A percentile compares a stretch with the other conserved stretches of the same genome.
These are phyloP conservation scores for Lophotis ruficrista DNA, from an alignment of 2,113 vertebrate genomes.

Conservation along the genomic window DNA sequence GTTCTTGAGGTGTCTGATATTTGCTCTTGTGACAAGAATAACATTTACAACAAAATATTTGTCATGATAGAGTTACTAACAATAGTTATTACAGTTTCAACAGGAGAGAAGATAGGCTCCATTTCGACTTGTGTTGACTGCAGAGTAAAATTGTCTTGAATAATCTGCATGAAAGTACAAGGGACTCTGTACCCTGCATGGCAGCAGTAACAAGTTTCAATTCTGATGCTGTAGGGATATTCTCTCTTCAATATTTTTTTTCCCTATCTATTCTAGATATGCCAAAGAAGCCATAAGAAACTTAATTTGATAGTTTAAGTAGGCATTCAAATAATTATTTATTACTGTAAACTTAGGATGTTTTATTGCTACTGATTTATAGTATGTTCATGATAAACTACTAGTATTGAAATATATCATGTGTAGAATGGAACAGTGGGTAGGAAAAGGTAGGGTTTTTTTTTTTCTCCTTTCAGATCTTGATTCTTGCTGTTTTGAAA, in stretches of 20 bases:
- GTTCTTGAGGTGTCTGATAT: background rate
- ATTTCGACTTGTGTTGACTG: background rate
- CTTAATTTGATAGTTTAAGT: background rate
- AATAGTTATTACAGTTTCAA: background rate
- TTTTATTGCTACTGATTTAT: background rate
- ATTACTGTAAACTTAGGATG: background rate
- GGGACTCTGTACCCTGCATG: background rate
- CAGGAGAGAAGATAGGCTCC: background rate
- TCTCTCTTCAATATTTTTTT: background rate
- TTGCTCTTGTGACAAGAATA: background rate
- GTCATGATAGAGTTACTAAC: background rate
- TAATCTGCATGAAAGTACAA: background rate
- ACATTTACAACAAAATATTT: background rate
- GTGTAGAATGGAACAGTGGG: background rate
- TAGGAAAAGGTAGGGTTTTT: background rate
- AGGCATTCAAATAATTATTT: background rate
- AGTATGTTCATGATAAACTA: background rate
- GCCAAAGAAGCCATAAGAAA: background rate
- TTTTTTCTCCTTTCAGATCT: background rate
- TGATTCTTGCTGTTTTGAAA: slow-evolving; percentile 11
- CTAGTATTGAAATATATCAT: background rate
- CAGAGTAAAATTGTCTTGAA: background rate
- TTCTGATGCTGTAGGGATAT: background rate
- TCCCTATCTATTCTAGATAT: background rate
- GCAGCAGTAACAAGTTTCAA: background rate